Evolutionary conservation across 2,888 invertebrate genomes (phyloP), one percentile per base, ranked within the genome.

Genomic region (Tetramorium bicarinatum): DNA sequence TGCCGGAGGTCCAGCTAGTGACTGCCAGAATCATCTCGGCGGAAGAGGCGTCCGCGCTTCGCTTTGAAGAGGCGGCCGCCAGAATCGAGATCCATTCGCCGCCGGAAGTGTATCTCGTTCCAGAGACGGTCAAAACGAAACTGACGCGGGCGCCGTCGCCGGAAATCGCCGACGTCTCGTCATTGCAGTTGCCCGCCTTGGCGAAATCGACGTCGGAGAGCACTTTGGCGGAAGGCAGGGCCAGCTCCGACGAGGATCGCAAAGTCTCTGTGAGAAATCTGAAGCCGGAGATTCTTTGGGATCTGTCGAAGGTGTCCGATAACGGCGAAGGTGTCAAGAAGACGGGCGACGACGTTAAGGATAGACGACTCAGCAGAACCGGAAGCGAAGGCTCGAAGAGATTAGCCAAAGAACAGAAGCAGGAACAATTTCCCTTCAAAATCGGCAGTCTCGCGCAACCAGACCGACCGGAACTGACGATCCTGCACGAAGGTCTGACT

Each of bases 291-390:
- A 95, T 95, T 79, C 91, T 94, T 21, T 84, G 95, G 62, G 95
- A 95, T 21, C 93, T 94, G 11, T 95, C 95, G 18, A 89, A 95
- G 29, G 93, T 94, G 41, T 89, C 93, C 2, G 95, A 95, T 87
- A 95, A 95, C 59, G 95, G 94, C 75, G 96, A 95, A 2, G 90
- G 94, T 11, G 93, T 94, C 75, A 94, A 92, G 54, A 94, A 95
- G 25, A 94, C 49, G 8, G 6, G n/a, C 0, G 90, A 88, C 0
- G 67, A 41, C 7, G 38, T 18, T 61, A 89, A 64, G 64, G 92
- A 89, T 7, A 88, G 69, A 67, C 85, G 84, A n/a, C 64, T 91
- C 62, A 90, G 76, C 21, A 87, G 92, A 47, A 88, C 91, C 1
- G 87, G 89, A 1, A 91, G 91, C 83, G 91, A 91, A 21, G 91